Evolutionary conservation across 2,113 vertebrate genomes (phyloP).

Genomic region (Ginglymostoma cirratum): DNA sequence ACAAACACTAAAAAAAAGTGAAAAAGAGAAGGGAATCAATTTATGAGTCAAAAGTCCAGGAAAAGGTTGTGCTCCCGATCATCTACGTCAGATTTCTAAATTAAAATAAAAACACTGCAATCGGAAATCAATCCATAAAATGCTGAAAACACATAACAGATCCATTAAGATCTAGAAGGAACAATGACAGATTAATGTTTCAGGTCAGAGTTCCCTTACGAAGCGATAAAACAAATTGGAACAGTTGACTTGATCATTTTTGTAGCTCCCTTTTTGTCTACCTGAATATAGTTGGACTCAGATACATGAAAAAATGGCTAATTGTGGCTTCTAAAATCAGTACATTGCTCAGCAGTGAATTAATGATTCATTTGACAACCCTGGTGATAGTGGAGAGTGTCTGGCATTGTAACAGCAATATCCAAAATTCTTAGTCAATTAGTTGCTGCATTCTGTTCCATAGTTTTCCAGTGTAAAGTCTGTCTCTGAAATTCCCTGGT

Average conservation of each 20-base stretch:
- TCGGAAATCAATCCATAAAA: slow-evolving; percentile 14
- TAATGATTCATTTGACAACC: background rate
- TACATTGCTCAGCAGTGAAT: background rate
- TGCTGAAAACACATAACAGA: slow-evolving; percentile 25
- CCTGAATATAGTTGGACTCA: background rate
- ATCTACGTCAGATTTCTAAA: background rate
- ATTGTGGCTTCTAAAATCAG: background rate
- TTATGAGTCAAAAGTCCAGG: background rate
- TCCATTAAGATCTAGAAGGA: background rate
- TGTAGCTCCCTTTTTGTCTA: background rate
- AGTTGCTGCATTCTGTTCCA: slow-evolving; percentile 5
- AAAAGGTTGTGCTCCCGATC: background rate
- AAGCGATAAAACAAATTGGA: background rate
- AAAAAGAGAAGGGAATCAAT: background rate
- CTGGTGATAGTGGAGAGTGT: background rate
- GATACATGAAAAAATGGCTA: background rate
- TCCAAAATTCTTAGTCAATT: slow-evolving; percentile 15
- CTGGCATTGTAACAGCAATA: background rate
- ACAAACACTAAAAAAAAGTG: no score
- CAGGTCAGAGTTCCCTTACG: background rate
- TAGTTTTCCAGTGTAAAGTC: slow-evolving; percentile 9
- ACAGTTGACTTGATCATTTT: background rate
- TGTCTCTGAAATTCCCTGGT: slow-evolving; percentile 7
- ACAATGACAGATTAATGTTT: slow-evolving; percentile 20
- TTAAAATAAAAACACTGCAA: slow-evolving; percentile 8